These are phyloP conservation scores for Gymnogyps californianus DNA, from an alignment of 2,113 vertebrate genomes.

Conservation along the genomic window DNA sequence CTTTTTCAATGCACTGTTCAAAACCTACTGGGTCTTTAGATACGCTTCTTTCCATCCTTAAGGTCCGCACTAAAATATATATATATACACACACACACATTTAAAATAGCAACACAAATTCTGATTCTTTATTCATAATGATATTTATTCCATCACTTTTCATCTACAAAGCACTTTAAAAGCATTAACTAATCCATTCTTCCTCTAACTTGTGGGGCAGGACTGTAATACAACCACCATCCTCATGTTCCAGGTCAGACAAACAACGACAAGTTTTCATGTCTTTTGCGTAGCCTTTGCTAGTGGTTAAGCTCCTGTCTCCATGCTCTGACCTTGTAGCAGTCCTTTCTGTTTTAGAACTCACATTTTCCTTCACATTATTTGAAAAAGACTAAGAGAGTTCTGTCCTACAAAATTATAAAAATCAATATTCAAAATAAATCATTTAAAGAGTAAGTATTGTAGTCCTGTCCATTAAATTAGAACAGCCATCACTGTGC, in stretches of 20 bases:
- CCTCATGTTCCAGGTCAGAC: background rate
- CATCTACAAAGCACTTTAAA: background rate
- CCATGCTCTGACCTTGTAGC: background rate
- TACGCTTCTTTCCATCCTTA: conserved; percentile 86
- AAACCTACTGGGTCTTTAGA: conserved; percentile 82
- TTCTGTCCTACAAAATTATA: background rate
- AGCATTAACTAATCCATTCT: background rate
- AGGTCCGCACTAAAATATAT: conserved; percentile 77
- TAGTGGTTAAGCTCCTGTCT: background rate
- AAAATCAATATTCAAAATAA: background rate
- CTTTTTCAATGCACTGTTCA: conserved; percentile 83
- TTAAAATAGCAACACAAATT: background rate
- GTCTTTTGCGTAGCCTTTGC: background rate
- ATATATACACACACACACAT: background rate
- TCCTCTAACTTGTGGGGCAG: background rate
- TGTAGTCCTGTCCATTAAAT: background rate
- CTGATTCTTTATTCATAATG: background rate
- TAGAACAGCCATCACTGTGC: background rate
- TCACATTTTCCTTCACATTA: background rate
- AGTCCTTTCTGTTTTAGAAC: background rate
- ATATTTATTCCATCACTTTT: background rate
- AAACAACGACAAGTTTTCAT: background rate
- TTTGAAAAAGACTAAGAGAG: background rate
- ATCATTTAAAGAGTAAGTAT: background rate
- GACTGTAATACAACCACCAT: background rate